Base-by-base conservation (phyloP, 1,140 invertebrate genomes). In the Trichoplusia ni region DNA sequence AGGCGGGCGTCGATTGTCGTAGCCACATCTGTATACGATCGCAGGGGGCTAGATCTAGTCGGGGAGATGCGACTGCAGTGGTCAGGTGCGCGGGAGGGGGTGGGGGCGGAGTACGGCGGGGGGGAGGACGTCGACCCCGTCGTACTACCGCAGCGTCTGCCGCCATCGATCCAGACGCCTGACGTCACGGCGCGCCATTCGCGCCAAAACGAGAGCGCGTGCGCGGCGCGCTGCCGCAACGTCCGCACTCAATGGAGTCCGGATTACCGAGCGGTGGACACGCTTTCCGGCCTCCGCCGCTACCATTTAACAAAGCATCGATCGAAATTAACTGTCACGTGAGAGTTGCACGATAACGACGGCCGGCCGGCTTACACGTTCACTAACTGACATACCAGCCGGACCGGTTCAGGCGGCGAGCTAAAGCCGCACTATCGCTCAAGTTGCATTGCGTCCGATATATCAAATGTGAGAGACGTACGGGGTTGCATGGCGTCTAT, bases 111-210 rank as follows among this genome's bases (percentile, higher is more conserved):
- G 72, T 66, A 64, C 77, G 73, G 67, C 62, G 72, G 80, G 35
- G 79, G 74, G 76, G 73, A 86, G 86, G 85, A 59, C 84, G 78
- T 81, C 81, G 85, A 89, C 85, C 86, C 84, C 86, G 80, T 47
- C 83, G 88, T 88, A 89, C 86, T 90, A 89, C 86, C 86, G 87
- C 85, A 89, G 86, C 86, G 89, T 89, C 86, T 87, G 83, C 81
- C 82, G 84, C 76, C 86, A 89, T 89, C 85, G 86, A 90, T 89
- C 86, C 84, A 84, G 84, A 88, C 84, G 83, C 78, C 81, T 89
- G 86, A 90, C 87, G 87, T 90, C 87, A 90, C 83, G 79, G 75
- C 77, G 75, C 71, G 77, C 68, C 67, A 79, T 90, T 90, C 87
- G 87, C 87, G 87, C 87, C 87, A 90, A 90, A 90, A 90, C 80